A percentile compares a stretch with the other conserved stretches of the same genome.
Evolutionary conservation across 2,888 invertebrate genomes (phyloP).

Genomic region (Bellardia bayeri): DNA sequence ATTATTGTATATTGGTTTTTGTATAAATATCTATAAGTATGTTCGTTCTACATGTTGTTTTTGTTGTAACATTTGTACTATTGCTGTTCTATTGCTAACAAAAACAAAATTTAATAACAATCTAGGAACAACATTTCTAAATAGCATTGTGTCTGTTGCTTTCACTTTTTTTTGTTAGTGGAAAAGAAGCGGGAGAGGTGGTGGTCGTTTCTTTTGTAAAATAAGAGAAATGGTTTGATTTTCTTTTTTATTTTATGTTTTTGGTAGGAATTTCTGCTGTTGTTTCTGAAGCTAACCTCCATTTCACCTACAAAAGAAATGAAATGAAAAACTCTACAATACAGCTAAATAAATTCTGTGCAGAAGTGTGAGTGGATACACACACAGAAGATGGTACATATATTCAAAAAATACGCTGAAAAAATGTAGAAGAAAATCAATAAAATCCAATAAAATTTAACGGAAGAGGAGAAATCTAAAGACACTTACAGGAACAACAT

Average conservation of each 20-base stretch:
- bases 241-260: constrained; percentile 11
- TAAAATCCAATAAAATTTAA: constrained; percentile 53
- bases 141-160: constrained; percentile 4
- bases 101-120: neutral
- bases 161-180: constrained; percentile 10
- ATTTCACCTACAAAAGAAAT: constrained; percentile 67
- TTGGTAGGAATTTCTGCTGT: constrained; percentile 16
- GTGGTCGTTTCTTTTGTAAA: neutral
- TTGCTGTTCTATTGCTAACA: neutral
- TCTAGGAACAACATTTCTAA: constrained; percentile 17
- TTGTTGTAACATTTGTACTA: neutral
- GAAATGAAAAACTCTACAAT: constrained; percentile 38
- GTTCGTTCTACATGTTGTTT: neutral
- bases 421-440: constrained; percentile 55
- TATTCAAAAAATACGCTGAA: constrained; percentile 6
- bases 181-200: too few species aligned
- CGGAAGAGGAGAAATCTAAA: neutral
- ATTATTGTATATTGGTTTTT: neutral
- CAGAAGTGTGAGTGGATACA: neutral
- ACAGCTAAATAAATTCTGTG: constrained; percentile 4
- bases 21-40: neutral
- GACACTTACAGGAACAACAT: neutral
- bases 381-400: constrained; percentile 14
- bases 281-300: constrained; percentile 65
- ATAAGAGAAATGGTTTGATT: constrained; percentile 1